Percentiles rank a stretch among this genome's conserved stretches.
phyloP scores from a whole-genome alignment of 2,113 vertebrate species.

The Seriola aureovittata region DNA sequence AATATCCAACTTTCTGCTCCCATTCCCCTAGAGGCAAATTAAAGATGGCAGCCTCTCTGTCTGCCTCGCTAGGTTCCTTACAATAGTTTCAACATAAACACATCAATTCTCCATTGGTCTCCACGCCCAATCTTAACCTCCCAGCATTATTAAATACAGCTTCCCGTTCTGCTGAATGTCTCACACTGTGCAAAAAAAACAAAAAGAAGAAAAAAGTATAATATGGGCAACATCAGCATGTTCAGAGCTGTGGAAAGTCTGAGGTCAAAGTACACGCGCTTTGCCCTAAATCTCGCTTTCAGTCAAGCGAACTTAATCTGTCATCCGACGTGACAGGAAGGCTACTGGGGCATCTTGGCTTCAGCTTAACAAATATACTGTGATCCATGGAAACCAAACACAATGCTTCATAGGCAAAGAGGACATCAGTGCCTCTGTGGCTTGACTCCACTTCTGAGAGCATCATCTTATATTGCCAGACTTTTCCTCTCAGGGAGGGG shows the following conservation, averaged over 20 bases:
- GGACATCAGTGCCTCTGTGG: slow-evolving; percentile 57
- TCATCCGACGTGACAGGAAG: slow-evolving; percentile 20
- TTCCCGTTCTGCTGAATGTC: slow-evolving; percentile 1
- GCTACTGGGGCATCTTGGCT: slow-evolving; percentile 51
- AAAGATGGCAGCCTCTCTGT: slow-evolving; percentile 41
- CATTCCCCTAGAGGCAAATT: slow-evolving; percentile 28
- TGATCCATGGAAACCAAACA: slow-evolving; percentile 73
- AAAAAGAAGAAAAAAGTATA: slow-evolving; percentile 5
- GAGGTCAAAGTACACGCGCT: slow-evolving; percentile 15
- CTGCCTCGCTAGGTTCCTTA: slow-evolving; percentile 21
- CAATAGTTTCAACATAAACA: slow-evolving; percentile 55
- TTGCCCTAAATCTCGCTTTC: slow-evolving; percentile 29
- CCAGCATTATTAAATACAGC: slow-evolving; percentile 26
- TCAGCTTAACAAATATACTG: slow-evolving; percentile 61
- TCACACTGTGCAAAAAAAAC: slow-evolving; percentile 22
- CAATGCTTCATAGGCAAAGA: slow-evolving; percentile 47
- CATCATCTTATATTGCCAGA: slow-evolving; percentile 53
- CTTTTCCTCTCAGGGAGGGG: slow-evolving; percentile 56
- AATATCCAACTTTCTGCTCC: slow-evolving; percentile 57
- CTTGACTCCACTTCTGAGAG: slow-evolving; percentile 52
- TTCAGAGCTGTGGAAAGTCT: slow-evolving; percentile 50
- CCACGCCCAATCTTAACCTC: slow-evolving; percentile 13
- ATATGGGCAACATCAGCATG: not conserved
- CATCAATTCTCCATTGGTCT: slow-evolving; percentile 37
- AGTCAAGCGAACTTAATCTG: slow-evolving; percentile 28